Percentiles rank a stretch among this genome's conserved stretches.
phyloP scores from a whole-genome alignment of 2,113 vertebrate species.

The Dicerorhinus sumatrensis region DNA sequence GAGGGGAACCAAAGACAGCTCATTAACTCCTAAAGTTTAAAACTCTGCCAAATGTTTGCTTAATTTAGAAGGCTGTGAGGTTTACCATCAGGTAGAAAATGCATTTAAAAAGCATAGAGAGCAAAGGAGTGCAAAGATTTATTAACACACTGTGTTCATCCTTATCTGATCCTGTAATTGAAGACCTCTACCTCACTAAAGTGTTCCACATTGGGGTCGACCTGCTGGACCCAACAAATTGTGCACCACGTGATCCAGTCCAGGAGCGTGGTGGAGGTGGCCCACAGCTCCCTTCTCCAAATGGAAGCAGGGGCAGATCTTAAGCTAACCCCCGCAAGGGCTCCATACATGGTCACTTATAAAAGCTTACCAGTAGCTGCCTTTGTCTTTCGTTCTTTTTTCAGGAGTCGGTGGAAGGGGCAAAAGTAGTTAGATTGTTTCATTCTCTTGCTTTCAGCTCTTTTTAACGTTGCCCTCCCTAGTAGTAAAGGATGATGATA shows the following conservation, averaged over 20 bases:
- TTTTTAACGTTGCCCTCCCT: not conserved
- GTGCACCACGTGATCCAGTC: not conserved
- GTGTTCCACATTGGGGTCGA: not conserved
- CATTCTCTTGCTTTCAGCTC: slow-evolving; percentile 21
- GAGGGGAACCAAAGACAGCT: not conserved
- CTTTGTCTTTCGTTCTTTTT: not conserved
- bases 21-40: not conserved
- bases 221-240: not conserved
- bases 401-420: not conserved
- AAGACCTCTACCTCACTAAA: not conserved
- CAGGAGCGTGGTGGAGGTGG: not conserved
- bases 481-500: not conserved
- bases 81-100: not conserved
- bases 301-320: not conserved
- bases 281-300: not conserved
- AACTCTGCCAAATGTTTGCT: not conserved
- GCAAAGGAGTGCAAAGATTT: not conserved
- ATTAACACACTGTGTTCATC: not conserved
- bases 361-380: slow-evolving; percentile 2
- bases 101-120: not conserved
- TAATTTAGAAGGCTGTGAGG: not conserved
- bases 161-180: not conserved
- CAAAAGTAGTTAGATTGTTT: not conserved
- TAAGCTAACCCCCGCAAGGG: too few species aligned
- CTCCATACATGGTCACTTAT: not conserved